These are phyloP conservation scores for Euplagia quadripunctaria DNA, from an alignment of 2,888 invertebrate genomes.

Conservation along the genomic window DNA sequence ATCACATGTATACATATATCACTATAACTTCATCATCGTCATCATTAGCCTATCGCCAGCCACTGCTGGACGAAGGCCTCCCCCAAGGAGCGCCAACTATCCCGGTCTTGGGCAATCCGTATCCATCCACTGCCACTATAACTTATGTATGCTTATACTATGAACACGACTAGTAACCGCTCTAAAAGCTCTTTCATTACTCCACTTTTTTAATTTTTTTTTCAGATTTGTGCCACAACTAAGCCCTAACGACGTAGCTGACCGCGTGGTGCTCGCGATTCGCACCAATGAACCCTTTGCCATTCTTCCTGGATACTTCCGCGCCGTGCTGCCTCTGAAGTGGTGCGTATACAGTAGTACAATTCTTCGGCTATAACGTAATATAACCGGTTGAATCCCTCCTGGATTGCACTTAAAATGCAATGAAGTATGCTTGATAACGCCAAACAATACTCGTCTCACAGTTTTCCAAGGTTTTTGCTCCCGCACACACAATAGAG, in stretches of 20 bases:
- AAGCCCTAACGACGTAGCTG: constrained; percentile 95
- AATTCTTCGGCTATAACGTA: background rate
- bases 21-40: no score
- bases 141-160: no score
- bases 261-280: constrained; percentile 93
- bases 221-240: constrained; percentile 91
- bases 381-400: background rate
- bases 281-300: constrained; percentile 92
- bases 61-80: no score
- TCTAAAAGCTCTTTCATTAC: no score
- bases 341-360: constrained; percentile 81
- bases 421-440: background rate
- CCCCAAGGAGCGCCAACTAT: no score
- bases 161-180: no score
- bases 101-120: no score
- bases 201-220: constrained; percentile 15
- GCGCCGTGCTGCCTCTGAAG: constrained; percentile 90
- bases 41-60: no score
- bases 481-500: no score
- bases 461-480: background rate
- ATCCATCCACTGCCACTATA: no score
- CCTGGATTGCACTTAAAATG: background rate
- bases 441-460: no score
- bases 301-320: constrained; percentile 92
- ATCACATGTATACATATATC: no score